Percentiles rank a stretch among this genome's conserved stretches.
Evolutionary conservation across 2,113 vertebrate species (phyloP).

Genomic region (Phylloscopus trochiloides): DNA sequence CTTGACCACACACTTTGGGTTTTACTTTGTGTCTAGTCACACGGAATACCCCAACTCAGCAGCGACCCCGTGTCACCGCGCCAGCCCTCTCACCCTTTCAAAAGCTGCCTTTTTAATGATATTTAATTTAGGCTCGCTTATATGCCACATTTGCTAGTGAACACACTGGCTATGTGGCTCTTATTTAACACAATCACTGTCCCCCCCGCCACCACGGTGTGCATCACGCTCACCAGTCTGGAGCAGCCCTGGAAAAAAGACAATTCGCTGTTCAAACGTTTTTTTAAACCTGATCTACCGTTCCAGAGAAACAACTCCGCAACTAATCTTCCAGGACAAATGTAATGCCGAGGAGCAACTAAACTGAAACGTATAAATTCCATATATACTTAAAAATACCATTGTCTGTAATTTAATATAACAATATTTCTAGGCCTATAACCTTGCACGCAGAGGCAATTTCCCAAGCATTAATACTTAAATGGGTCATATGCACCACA

Average conservation of each 20-base stretch:
- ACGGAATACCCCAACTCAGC: background rate
- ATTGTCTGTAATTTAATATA: slow-evolving; percentile 80
- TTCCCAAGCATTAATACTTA: slow-evolving; percentile 85
- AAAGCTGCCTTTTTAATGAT: slow-evolving; percentile 43
- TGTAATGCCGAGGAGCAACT: slow-evolving; percentile 58
- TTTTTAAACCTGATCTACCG: slow-evolving; percentile 67
- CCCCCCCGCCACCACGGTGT: background rate
- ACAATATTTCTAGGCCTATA: slow-evolving; percentile 79
- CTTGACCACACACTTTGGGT: background rate
- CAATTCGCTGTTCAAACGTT: slow-evolving; percentile 36
- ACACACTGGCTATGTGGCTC: background rate
- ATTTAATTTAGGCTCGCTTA: slow-evolving; percentile 41
- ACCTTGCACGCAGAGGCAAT: slow-evolving; percentile 77
- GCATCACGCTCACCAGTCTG: background rate
- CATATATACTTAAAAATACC: slow-evolving; percentile 77
- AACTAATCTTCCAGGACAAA: slow-evolving; percentile 75
- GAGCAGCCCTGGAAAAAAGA: slow-evolving; percentile 45
- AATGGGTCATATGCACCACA: slow-evolving; percentile 87
- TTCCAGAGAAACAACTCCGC: slow-evolving; percentile 44
- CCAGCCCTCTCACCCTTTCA: background rate
- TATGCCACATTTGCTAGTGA: slow-evolving; percentile 24
- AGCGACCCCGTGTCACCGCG: fast-evolving
- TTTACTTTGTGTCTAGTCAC: background rate
- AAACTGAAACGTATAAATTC: slow-evolving; percentile 78
- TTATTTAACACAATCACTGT: background rate